These are phyloP conservation scores for Silurus asotus DNA, from an alignment of 2,113 vertebrate species.

Conservation along the genomic window DNA sequence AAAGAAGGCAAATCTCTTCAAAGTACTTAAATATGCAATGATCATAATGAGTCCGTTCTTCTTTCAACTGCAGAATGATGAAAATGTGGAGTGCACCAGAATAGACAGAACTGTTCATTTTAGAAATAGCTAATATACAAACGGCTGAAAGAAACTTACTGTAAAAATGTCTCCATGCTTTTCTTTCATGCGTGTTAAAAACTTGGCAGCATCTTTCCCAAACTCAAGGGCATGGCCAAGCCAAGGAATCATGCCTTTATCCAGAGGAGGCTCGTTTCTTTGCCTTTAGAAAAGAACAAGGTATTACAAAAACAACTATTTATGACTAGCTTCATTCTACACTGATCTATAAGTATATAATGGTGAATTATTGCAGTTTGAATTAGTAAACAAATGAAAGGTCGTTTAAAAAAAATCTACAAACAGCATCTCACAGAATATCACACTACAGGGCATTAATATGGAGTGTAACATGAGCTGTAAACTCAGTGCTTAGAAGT, in stretches of 20 bases:
- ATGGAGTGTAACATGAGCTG: not conserved
- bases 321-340: too few species aligned
- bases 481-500: not conserved
- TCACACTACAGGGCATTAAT: not conserved
- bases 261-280: constrained; percentile 83
- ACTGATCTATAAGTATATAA: too few species aligned
- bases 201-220: constrained; percentile 78
- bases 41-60: too few species aligned
- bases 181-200: constrained; percentile 80
- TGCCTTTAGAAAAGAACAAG: constrained; percentile 54
- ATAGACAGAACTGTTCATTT: not conserved
- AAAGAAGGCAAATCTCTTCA: not conserved
- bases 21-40: not conserved
- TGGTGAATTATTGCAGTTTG: not conserved
- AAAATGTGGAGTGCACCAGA: not conserved
- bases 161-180: constrained; percentile 89
- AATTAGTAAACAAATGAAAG: not conserved
- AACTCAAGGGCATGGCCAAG: constrained; percentile 84
- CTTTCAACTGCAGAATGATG: not conserved
- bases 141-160: constrained; percentile 57
- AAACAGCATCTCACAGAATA: not conserved
- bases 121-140: not conserved
- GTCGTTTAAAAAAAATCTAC: not conserved
- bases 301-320: not conserved
- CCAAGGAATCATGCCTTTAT: constrained; percentile 81